A percentile compares a stretch with the other conserved stretches of the same genome.
These are phyloP conservation scores for Trichopria drosophilae DNA, from an alignment of 2,888 invertebrate species.

Conservation along the genomic window DNA sequence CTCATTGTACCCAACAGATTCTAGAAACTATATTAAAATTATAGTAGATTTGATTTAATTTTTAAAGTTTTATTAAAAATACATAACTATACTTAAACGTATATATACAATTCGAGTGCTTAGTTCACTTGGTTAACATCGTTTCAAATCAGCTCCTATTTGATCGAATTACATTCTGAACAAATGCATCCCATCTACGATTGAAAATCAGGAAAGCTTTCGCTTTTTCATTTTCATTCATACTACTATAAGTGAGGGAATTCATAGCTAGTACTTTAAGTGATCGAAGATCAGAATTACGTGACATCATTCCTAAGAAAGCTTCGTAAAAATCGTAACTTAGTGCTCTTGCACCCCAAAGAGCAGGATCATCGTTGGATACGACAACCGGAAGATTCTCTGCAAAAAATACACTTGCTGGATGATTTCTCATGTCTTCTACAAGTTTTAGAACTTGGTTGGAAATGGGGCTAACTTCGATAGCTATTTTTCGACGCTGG, in stretches of 20 bases:
- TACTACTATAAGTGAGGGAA: constrained; percentile 71
- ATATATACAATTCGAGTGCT: no score
- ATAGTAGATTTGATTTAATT: no score
- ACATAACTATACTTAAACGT: no score
- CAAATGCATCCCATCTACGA: constrained; percentile 64
- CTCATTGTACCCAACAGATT: no score
- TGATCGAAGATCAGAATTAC: constrained; percentile 68
- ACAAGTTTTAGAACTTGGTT: constrained; percentile 73
- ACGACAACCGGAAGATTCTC: constrained; percentile 72
- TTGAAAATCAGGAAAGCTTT: constrained; percentile 63
- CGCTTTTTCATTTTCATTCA: constrained; percentile 60
- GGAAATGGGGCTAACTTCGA: constrained; percentile 79
- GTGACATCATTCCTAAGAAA: constrained; percentile 75
- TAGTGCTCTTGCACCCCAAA: constrained; percentile 73
- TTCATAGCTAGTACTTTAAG: constrained; percentile 76
- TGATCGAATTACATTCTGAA: no score
- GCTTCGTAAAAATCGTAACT: constrained; percentile 79
- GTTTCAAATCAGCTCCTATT: no score
- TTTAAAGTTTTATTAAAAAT: no score
- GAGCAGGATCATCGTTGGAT: constrained; percentile 77
- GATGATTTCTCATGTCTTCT: constrained; percentile 76
- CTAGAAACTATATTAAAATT: no score
- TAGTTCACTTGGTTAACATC: no score
- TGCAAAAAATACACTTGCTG: constrained; percentile 68
- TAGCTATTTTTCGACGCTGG: constrained; percentile 65